Conservation (phyloP, 2,797 vertebrate genomes). For the Coendou prehensilis region DNA sequence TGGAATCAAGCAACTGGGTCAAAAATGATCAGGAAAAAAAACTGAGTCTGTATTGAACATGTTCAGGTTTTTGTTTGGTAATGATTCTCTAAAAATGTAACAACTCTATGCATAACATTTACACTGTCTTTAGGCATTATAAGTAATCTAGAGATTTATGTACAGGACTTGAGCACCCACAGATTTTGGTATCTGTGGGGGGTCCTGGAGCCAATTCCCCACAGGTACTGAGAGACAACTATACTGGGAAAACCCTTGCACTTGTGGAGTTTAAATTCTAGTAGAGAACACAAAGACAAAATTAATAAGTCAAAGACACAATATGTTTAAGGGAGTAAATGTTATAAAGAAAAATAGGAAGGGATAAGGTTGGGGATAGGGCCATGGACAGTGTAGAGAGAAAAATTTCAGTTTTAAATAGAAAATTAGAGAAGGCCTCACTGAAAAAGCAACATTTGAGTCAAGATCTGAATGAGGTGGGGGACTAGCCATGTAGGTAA, state of each 20-base stretch:
- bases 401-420: not conserved
- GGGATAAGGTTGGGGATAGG: not conserved
- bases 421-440: not conserved
- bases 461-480: not conserved
- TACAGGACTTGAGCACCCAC: not conserved
- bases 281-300: conserved; percentile 26
- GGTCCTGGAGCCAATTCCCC: not conserved
- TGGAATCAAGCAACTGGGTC: not conserved
- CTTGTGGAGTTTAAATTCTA: not conserved
- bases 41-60: not conserved
- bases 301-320: not conserved
- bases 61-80: not conserved
- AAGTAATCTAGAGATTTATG: not conserved
- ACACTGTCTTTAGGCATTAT: not conserved
- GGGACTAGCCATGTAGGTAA: not conserved
- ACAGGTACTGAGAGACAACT: not conserved
- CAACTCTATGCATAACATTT: not conserved
- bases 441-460: not conserved
- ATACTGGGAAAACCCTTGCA: not conserved
- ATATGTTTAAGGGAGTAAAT: not conserved
- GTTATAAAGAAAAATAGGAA: conserved; percentile 3
- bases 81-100: not conserved
- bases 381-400: not conserved
- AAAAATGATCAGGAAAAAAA: not conserved
- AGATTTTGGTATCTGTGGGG: not conserved